A percentile compares a stretch with the other conserved stretches of the same genome.
Evolutionary conservation across 2,888 invertebrate species (phyloP).

Genomic region (Odontocolon sp.): DNA sequence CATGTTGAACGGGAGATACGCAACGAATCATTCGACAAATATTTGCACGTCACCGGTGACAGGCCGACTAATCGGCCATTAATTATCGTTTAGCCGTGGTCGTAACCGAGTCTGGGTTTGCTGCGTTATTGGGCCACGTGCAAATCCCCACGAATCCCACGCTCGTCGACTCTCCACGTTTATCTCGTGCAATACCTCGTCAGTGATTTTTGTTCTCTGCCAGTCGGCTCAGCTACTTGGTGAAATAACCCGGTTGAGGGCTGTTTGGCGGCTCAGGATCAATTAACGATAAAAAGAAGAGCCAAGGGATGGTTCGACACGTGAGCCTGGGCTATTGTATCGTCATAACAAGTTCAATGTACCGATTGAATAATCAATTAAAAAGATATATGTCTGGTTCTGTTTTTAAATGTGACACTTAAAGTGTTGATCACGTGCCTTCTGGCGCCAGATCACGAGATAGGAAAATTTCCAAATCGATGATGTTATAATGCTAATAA

Average conservation of each 20-base stretch:
- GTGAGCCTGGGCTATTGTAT: no score
- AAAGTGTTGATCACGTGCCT: not conserved
- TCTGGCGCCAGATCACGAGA: not conserved
- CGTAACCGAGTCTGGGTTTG: constrained; percentile 37
- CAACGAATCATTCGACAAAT: constrained; percentile 64
- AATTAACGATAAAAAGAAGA: not conserved
- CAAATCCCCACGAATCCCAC: constrained; percentile 1
- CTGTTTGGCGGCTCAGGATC: not conserved
- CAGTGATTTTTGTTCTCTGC: not conserved
- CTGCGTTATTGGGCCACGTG: constrained; percentile 1
- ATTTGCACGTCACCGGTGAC: constrained; percentile 63
- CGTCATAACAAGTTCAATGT: no score
- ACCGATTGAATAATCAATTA: not conserved
- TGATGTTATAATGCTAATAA: not conserved
- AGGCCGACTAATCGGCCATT: constrained; percentile 63
- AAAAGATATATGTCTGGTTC: no score
- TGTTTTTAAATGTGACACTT: not conserved
- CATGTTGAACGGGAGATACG: not conserved
- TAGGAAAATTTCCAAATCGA: constrained; percentile 13
- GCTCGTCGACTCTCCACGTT: not conserved
- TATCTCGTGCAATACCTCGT: not conserved
- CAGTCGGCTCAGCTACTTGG: not conserved
- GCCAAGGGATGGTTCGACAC: no score
- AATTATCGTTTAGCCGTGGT: constrained; percentile 60
- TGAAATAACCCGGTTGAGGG: not conserved